Conservation (phyloP, 2,888 invertebrate species). For the Carabus problematicus region DNA sequence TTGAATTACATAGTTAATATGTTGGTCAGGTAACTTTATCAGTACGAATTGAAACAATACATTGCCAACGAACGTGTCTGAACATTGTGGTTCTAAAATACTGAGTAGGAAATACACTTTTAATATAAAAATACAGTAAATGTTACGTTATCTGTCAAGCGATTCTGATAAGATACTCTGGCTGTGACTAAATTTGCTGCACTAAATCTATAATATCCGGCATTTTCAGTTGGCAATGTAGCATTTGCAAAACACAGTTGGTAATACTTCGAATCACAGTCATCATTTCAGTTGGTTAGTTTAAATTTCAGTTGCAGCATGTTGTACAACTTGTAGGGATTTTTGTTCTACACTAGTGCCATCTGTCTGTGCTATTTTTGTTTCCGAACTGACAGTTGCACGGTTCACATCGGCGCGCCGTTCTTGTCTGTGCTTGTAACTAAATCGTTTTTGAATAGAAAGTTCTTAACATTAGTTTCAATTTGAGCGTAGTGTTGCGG, state of each 20-base stretch:
- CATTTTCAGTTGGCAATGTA: too few relatives aligned
- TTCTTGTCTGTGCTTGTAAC: constrained; percentile 14
- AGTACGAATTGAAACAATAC: too few relatives aligned
- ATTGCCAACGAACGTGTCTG: not conserved
- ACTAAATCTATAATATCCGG: too few relatives aligned
- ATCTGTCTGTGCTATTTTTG: constrained; percentile 51
- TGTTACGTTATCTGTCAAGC: too few relatives aligned
- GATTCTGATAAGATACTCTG: too few relatives aligned
- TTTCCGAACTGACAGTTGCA: constrained; percentile 50
- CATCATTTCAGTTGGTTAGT: not conserved
- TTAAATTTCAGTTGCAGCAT: constrained; percentile 54
- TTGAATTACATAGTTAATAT: constrained; percentile 26
- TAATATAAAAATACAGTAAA: too few relatives aligned
- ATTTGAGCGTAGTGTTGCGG: constrained; percentile 68
- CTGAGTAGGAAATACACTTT: too few relatives aligned
- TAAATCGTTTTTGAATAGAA: constrained; percentile 62
- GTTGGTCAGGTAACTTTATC: constrained; percentile 38
- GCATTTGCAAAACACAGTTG: too few relatives aligned
- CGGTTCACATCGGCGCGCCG: constrained; percentile 51
- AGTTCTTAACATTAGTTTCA: constrained; percentile 80
- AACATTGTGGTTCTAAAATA: too few relatives aligned
- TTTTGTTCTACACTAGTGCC: constrained; percentile 33
- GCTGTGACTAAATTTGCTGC: too few relatives aligned
- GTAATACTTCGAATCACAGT: too few relatives aligned
- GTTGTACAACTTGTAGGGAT: constrained; percentile 45